Evolutionary conservation across 1,140 invertebrate genomes (phyloP).

Genomic region (Prorops nasuta): DNA sequence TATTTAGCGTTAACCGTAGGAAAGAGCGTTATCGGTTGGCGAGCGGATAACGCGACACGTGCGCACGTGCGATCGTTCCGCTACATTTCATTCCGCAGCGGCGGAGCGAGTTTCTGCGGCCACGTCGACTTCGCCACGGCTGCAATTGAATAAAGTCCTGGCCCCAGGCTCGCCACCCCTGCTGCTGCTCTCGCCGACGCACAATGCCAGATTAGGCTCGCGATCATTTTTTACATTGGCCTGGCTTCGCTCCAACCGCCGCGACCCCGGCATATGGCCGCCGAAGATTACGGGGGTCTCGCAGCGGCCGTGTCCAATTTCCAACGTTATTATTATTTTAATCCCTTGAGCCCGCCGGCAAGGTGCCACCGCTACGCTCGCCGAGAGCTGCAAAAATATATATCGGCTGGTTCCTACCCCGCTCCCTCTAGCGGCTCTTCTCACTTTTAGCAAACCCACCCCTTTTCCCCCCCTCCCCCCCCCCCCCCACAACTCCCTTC

Average conservation of each 20-base stretch:
- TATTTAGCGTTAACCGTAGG: background rate
- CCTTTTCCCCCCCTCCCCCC: too few species aligned
- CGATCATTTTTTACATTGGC: conserved; percentile 39
- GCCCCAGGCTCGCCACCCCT: conserved; percentile 16
- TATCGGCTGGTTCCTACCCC: too few species aligned
- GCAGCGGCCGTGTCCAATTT: conserved; percentile 44
- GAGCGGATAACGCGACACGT: conserved; percentile 2
- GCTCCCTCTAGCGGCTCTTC: too few species aligned
- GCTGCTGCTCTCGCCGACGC: conserved; percentile 4
- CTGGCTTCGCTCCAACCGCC: conserved; percentile 40
- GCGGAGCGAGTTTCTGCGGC: conserved; percentile 8
- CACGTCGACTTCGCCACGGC: too few species aligned
- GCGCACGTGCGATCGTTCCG: conserved; percentile 2
- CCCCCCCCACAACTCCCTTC: too few species aligned
- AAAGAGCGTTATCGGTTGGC: background rate
- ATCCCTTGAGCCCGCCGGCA: conserved; percentile 33
- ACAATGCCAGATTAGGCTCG: conserved; percentile 43
- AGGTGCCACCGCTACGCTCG: conserved; percentile 13
- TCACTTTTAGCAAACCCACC: too few species aligned
- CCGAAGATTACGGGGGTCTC: conserved; percentile 26
- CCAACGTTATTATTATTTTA: conserved; percentile 50
- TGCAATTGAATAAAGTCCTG: conserved; percentile 47
- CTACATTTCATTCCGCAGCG: conserved; percentile 12
- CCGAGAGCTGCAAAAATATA: conserved; percentile 7
- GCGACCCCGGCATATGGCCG: conserved; percentile 24